Evolutionary conservation across 2,797 vertebrate genomes (phyloP).

Genomic region (Fratercula arctica): DNA sequence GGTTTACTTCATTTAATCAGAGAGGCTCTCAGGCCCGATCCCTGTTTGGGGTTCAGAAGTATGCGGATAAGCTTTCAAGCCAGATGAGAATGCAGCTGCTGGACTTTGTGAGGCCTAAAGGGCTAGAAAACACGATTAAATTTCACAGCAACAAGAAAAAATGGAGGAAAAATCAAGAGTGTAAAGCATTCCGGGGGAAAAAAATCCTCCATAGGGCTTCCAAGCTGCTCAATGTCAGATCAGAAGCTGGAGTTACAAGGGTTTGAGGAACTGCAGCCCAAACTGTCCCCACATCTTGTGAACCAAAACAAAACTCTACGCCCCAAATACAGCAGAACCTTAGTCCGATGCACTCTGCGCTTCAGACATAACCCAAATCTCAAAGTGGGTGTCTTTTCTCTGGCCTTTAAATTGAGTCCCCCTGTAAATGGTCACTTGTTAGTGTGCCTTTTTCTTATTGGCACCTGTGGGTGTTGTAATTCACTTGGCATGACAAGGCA

Average conservation of each 20-base stretch:
- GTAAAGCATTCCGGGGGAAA: not conserved
- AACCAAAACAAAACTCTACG: not conserved
- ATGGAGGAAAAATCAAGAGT: constrained; percentile 54
- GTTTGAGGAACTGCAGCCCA: not conserved
- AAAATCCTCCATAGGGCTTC: not conserved
- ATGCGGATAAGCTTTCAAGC: constrained; percentile 61
- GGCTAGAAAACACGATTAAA: constrained; percentile 79
- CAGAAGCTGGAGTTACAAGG: not conserved
- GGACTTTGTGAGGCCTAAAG: constrained; percentile 57
- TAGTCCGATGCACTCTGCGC: fast-evolving
- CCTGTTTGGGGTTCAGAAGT: constrained; percentile 35
- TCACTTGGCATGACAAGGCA: not conserved
- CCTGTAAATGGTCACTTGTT: fast-evolving
- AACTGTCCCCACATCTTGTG: not conserved
- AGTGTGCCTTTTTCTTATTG: not conserved
- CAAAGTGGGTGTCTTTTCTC: not conserved
- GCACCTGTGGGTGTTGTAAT: not conserved
- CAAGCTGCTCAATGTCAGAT: not conserved
- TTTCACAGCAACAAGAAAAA: constrained; percentile 76
- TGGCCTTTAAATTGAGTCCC: not conserved
- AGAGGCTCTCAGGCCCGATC: not conserved
- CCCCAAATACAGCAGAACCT: not conserved
- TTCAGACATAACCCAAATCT: not conserved
- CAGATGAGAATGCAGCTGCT: constrained; percentile 70
- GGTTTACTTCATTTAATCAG: not conserved